A percentile compares a stretch with the other conserved stretches of the same genome.
Evolutionary conservation across 2,797 vertebrate genomes (phyloP).

Genomic region (Ctenopoma multispine): DNA sequence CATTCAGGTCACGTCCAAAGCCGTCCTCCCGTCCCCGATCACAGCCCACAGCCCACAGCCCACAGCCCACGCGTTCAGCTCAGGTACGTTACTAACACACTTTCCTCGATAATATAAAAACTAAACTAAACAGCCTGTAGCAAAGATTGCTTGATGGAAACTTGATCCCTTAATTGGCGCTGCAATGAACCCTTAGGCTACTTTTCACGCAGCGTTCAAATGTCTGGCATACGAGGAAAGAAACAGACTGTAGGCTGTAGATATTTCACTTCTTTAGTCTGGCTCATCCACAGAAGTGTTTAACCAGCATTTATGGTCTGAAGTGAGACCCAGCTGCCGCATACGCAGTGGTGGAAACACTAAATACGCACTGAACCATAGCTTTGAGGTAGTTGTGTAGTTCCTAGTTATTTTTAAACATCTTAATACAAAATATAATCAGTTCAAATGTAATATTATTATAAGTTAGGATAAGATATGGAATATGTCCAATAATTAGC

Average conservation of each 20-base stretch:
- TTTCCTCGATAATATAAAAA: neutral
- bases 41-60: constrained; percentile 14
- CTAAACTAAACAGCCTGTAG: neutral
- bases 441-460: too few species aligned
- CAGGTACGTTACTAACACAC: constrained; percentile 48
- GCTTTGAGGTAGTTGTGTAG: too few species aligned
- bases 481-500: neutral
- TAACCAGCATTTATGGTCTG: constrained; percentile 5
- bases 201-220: neutral
- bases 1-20: neutral
- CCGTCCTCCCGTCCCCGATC: constrained; percentile 16
- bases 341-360: neutral
- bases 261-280: neutral
- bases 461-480: too few species aligned
- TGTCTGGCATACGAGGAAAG: neutral
- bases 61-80: constrained; percentile 22
- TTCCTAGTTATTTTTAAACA: too few species aligned
- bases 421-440: neutral
- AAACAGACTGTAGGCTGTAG: neutral
- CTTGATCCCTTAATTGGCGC: constrained; percentile 8
- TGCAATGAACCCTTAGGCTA: constrained; percentile 9
- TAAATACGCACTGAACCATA: too few species aligned
- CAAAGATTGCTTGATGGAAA: constrained; percentile 40
- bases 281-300: neutral
- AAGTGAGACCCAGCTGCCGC: neutral